These are phyloP conservation scores for Nesidiocoris tenuis DNA, from an alignment of 2,888 invertebrate genomes.

Conservation along the genomic window DNA sequence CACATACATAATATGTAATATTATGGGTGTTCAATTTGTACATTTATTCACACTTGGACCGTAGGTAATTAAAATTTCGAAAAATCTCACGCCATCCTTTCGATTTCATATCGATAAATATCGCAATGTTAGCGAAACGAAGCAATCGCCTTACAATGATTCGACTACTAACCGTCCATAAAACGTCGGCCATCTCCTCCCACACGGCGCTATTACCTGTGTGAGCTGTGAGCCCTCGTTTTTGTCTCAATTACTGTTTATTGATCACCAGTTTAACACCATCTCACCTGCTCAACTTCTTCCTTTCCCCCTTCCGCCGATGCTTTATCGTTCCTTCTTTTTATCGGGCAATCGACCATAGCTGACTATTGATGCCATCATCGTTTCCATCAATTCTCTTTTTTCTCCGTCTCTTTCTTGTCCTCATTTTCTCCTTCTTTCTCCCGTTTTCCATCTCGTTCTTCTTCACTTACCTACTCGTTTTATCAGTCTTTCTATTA, in stretches of 20 bases:
- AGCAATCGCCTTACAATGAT: background rate
- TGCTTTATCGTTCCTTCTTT: background rate
- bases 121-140: too few species aligned
- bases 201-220: background rate
- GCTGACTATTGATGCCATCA: background rate
- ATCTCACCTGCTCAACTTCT: background rate
- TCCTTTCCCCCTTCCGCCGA: background rate
- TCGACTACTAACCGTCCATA: background rate
- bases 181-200: background rate
- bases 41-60: too few species aligned
- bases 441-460: background rate
- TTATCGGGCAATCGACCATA: background rate
- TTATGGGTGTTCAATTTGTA: too few species aligned
- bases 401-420: background rate
- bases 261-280: constrained; percentile 37
- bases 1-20: too few species aligned
- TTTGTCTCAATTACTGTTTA: constrained; percentile 41
- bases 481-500: too few species aligned
- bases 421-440: background rate
- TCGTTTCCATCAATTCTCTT: background rate
- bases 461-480: too few species aligned
- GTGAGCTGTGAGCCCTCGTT: constrained; percentile 9
- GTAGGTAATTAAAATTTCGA: too few species aligned
- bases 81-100: too few species aligned
- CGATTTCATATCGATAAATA: too few species aligned